A percentile compares a stretch with the other conserved stretches of the same genome.
phyloP scores from a whole-genome alignment of 2,113 vertebrate species.

The Poicephalus gulielmi region DNA sequence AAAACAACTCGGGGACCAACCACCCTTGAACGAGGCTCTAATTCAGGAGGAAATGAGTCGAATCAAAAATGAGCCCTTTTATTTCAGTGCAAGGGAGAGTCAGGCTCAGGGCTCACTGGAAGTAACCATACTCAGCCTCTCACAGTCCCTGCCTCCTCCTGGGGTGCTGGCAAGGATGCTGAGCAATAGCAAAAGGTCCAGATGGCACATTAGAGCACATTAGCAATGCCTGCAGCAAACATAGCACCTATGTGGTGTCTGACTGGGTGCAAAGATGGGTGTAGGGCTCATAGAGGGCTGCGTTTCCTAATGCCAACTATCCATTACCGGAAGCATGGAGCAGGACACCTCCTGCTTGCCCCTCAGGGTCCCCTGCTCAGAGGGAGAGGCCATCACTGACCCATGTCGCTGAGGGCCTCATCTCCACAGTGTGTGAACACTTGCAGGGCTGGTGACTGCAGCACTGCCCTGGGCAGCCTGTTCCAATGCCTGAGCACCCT shows the following conservation, averaged over 20 bases:
- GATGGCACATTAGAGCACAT: accelerated
- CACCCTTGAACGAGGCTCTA: constrained; percentile 50
- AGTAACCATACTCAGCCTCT: accelerated
- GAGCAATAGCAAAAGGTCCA: not conserved
- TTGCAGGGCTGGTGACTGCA: not conserved
- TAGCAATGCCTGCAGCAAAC: accelerated
- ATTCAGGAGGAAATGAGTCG: constrained; percentile 24
- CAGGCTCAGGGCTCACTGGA: not conserved
- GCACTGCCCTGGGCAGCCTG: not conserved
- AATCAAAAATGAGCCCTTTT: constrained; percentile 15
- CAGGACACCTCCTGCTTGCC: not conserved
- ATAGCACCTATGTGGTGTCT: not conserved
- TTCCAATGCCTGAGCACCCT: not conserved
- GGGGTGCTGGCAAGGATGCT: not conserved
- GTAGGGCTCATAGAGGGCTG: not conserved
- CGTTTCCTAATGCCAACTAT: not conserved
- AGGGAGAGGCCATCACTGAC: not conserved
- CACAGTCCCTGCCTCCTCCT: not conserved
- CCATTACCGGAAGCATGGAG: not conserved
- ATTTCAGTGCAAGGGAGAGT: not conserved
- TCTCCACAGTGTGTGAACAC: accelerated
- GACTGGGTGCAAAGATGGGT: not conserved
- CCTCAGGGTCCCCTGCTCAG: not conserved
- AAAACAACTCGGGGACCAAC: constrained; percentile 39
- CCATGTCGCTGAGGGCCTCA: not conserved